Evolutionary conservation across 2,888 invertebrate genomes (phyloP).

Genomic region (Lordiphosa andalusiaca): DNA sequence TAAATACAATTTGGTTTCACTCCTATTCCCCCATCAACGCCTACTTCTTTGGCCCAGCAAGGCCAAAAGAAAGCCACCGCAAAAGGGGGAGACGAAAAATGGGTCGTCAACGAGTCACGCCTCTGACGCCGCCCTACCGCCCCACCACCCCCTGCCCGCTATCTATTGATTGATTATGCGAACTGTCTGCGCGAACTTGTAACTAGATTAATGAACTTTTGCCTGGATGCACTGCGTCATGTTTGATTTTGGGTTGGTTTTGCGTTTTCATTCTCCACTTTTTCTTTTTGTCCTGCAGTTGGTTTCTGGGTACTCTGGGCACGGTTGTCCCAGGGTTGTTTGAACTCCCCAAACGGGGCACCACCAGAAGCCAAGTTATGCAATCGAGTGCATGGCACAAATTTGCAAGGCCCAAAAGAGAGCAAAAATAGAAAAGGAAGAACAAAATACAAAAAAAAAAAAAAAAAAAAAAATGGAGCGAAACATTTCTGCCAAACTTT

Average conservation of each 20-base stretch:
- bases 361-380: constrained; percentile 52
- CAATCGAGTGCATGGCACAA: constrained; percentile 61
- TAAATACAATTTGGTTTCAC: no score
- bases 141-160: no score
- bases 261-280: constrained; percentile 1
- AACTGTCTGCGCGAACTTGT: constrained; percentile 73
- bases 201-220: constrained; percentile 77
- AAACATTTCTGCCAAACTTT: constrained; percentile 64
- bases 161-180: constrained; percentile 75
- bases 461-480: constrained; percentile 46
- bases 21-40: no score
- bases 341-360: constrained; percentile 1
- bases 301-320: no score
- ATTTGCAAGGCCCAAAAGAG: constrained; percentile 35
- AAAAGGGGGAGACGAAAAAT: no score
- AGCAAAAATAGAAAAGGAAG: constrained; percentile 8
- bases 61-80: no score
- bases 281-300: neutral
- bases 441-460: constrained; percentile 16
- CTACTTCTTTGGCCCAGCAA: no score
- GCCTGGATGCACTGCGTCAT: constrained; percentile 47
- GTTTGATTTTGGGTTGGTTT: constrained; percentile 9
- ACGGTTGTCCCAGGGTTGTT: constrained; percentile 30
- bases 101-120: no score
- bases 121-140: no score